Evolutionary conservation across 2,888 invertebrate genomes (phyloP), one percentile per base, ranked within the genome.

Genomic region (Thera obeliscata): DNA sequence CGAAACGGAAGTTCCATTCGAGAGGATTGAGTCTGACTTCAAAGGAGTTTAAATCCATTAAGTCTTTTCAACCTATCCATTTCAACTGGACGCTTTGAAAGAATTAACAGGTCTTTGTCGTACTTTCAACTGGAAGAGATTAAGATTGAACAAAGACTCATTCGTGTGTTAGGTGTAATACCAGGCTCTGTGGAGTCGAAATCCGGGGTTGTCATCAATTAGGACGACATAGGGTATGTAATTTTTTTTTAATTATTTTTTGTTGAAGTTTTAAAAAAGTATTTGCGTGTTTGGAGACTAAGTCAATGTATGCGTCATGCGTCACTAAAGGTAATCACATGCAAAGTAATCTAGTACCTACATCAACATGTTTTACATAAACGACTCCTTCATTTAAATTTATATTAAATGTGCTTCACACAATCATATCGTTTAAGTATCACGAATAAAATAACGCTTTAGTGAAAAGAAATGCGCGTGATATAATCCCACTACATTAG

Each of bases 1-100:
- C 70, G 62, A 57, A 48, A 70, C 61, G 69, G 66, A 66, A 71
- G 70, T 69, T 67, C 70, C 48, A 61, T 70, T 67, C 57, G 66
- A 67, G 60, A 66, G 66, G 69, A 65, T 69, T 60, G 62, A 59
- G 66, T 63, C 54, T 56, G 55, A 66, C 69, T 66, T 73, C 74
- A 73, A 74, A 74, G 69, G 70, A 75, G 73, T 75, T 75, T 73
- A 74, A 75, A 70, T 69, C 70, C 67, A 74, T 73, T 74, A 74
- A 73, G 67, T 67, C 70, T 70, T 70, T 75, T 62, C 61, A 70
- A 73, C 73, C 71, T 75, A 72, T 72, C 69, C 63, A 69, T 66
- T 69, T 69, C 63, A 66, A 35, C 63, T 69, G 69, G 62, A 62
- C 69, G 69, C 65, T 69, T 69, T 66, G 60, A 58, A 54, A 66